A percentile compares a stretch with the other conserved stretches of the same genome.
Conservation (phyloP, 2,888 invertebrate genomes). For the Phyllotreta striolata region DNA sequence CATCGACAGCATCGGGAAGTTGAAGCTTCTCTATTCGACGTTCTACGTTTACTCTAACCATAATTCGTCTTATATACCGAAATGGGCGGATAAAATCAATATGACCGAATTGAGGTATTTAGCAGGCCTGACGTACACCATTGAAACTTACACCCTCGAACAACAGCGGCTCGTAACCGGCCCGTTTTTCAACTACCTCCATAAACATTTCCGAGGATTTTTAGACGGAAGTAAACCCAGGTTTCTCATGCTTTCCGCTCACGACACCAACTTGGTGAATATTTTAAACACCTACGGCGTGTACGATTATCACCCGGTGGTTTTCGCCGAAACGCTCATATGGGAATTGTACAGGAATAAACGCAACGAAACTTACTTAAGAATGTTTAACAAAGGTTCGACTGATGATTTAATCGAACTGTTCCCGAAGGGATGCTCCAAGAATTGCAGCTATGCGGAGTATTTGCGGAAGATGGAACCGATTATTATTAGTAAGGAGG, state of each 20-base stretch:
- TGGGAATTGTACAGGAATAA: constrained; percentile 65
- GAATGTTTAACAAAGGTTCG: too few species aligned
- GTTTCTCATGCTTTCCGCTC: constrained; percentile 65
- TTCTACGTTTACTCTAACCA: constrained; percentile 3
- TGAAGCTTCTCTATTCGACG: neutral
- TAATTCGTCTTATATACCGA: constrained; percentile 13
- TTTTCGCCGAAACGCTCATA: constrained; percentile 71
- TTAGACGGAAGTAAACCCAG: constrained; percentile 23
- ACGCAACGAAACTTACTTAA: constrained; percentile 33
- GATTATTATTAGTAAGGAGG: constrained; percentile 64
- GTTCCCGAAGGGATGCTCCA: constrained; percentile 70
- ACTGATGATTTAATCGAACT: constrained; percentile 54
- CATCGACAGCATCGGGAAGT: too few species aligned
- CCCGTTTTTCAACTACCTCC: constrained; percentile 24
- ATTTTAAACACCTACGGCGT: constrained; percentile 73
- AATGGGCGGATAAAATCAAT: constrained; percentile 1
- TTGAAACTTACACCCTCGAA: neutral
- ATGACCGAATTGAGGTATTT: neutral
- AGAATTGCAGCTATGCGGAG: constrained; percentile 69
- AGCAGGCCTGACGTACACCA: constrained; percentile 3
- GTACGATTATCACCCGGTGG: constrained; percentile 70
- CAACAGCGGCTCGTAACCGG: constrained; percentile 18
- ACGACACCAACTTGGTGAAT: constrained; percentile 78
- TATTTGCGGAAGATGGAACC: constrained; percentile 68
- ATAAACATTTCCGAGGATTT: constrained; percentile 19